A percentile compares a stretch with the other conserved stretches of the same genome.
These are phyloP conservation scores for Drosophila mercatorum DNA, from an alignment of 2,888 invertebrate species.

Conservation along the genomic window DNA sequence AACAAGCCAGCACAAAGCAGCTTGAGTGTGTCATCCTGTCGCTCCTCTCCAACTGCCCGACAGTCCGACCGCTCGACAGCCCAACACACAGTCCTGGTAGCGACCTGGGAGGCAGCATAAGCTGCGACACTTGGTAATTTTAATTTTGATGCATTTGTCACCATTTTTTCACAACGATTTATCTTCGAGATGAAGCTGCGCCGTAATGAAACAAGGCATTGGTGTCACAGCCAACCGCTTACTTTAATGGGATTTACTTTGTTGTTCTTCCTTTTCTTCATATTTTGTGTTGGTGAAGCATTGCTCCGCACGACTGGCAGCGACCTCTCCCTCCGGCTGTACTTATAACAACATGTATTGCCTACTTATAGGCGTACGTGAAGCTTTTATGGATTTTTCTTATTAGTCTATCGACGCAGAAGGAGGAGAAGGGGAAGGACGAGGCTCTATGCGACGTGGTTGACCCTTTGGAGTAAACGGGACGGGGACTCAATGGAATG, in stretches of 20 bases:
- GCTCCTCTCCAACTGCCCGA: not conserved
- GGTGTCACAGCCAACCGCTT: slow-evolving; percentile 46
- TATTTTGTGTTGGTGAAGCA: slow-evolving; percentile 21
- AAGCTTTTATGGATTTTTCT: slow-evolving; percentile 54
- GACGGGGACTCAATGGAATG: not conserved
- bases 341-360: slow-evolving; percentile 55
- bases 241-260: slow-evolving; percentile 63
- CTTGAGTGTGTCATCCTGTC: slow-evolving; percentile 69
- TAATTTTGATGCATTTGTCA: slow-evolving; percentile 79
- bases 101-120: not conserved
- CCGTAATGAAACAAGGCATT: slow-evolving; percentile 61
- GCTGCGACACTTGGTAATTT: slow-evolving; percentile 66
- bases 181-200: slow-evolving; percentile 48
- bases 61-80: not conserved
- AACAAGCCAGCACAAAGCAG: slow-evolving; percentile 70
- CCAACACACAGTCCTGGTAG: slow-evolving; percentile 11
- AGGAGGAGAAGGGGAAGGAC: too few relatives aligned
- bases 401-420: not conserved
- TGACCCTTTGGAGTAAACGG: slow-evolving; percentile 6
- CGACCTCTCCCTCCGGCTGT: slow-evolving; percentile 15
- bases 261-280: slow-evolving; percentile 8
- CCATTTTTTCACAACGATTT: slow-evolving; percentile 65
- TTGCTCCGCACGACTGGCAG: slow-evolving; percentile 19
- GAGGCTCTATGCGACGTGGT: not conserved
- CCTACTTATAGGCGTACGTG: slow-evolving; percentile 71